Evolutionary conservation across 23 tunicate genomes (phyloP).

Genomic region (Styela clava): DNA sequence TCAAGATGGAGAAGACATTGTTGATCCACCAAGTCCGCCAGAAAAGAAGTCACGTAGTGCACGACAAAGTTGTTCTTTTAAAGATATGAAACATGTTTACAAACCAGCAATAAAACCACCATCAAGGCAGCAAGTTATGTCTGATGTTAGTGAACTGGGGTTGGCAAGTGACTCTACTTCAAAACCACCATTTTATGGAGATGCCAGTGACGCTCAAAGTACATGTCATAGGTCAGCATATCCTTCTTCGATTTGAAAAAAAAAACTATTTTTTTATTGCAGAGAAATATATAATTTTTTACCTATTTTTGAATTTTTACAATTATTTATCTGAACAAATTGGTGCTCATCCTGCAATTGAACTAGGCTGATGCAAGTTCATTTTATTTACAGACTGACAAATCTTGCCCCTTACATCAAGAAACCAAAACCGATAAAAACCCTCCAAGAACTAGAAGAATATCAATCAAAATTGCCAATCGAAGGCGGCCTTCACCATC

Average conservation of each 20-base stretch:
- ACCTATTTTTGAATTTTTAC: background rate
- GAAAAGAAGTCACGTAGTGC: background rate
- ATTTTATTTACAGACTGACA: constrained; percentile 41
- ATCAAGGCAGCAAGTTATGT: constrained; percentile 25
- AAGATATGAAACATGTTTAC: background rate
- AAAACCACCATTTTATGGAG: constrained; percentile 56
- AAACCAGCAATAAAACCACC: constrained; percentile 34
- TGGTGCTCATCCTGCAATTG: background rate
- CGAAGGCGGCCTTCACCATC: constrained; percentile 7
- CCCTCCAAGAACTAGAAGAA: constrained; percentile 14
- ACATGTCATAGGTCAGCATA: constrained; percentile 51
- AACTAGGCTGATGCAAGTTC: background rate
- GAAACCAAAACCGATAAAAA: constrained; percentile 28
- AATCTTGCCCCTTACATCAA: constrained; percentile 48
- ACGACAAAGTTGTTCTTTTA: background rate
- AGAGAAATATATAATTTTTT: constrained; percentile 16
- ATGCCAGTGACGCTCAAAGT: constrained; percentile 49
- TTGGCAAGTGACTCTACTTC: background rate
- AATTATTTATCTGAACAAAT: background rate
- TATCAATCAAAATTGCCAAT: constrained; percentile 5
- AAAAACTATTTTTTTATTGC: background rate
- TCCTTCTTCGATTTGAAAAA: background rate
- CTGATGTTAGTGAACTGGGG: constrained; percentile 4
- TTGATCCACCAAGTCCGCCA: constrained; percentile 7
- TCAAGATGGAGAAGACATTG: background rate